Evolutionary conservation across 2,888 invertebrate species (phyloP).

Genomic region (Megalurothrips usitatus): DNA sequence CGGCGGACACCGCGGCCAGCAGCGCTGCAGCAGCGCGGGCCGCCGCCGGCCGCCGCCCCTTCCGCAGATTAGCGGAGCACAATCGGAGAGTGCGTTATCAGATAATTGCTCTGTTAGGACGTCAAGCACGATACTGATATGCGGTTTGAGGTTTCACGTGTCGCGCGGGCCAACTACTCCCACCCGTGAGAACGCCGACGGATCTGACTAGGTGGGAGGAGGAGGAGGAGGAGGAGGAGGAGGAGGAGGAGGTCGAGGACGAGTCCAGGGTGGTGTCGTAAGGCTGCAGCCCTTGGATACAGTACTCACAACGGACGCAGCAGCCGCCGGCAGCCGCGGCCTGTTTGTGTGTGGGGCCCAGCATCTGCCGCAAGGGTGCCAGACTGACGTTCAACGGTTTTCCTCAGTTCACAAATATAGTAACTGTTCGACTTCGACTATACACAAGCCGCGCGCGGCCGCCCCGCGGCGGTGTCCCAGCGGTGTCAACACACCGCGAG

Average conservation of each 20-base stretch:
- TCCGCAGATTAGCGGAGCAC: constrained; percentile 15
- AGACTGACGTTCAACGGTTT: too few species aligned
- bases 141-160: not conserved
- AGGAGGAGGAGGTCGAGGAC: too few species aligned
- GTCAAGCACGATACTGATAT: constrained; percentile 8
- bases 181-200: not conserved
- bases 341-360: too few species aligned
- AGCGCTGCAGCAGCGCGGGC: not conserved
- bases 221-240: too few species aligned
- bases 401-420: too few species aligned
- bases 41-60: not conserved
- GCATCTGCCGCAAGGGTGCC: too few species aligned
- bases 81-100: constrained; percentile 3
- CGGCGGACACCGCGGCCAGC: not conserved
- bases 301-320: too few species aligned
- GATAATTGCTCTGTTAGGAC: not conserved
- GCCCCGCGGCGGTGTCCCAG: not conserved
- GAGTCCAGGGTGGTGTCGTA: too few species aligned
- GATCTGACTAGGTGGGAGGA: too few species aligned
- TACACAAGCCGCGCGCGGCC: not conserved
- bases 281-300: too few species aligned
- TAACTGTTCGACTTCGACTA: too few species aligned
- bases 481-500: not conserved
- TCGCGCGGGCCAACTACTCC: not conserved
- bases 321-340: too few species aligned